Evolutionary conservation across 2,113 vertebrate genomes (phyloP), one percentile per base, ranked within the genome.

Genomic region (Podilymbus podiceps): DNA sequence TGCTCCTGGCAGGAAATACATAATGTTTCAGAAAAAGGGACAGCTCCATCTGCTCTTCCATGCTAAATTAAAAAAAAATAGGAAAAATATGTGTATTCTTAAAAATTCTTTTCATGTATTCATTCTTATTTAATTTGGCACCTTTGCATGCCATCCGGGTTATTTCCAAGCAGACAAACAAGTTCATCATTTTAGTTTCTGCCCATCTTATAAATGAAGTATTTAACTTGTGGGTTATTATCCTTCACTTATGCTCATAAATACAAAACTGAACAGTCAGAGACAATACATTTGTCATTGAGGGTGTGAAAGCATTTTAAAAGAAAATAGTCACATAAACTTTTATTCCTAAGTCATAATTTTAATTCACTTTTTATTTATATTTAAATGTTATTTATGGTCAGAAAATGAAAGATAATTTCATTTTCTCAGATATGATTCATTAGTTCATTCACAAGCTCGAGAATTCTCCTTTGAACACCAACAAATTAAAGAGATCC

Each of bases 401-500:
- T 94, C 96, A 79, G 90, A 47, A 85, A 85, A 91, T 94, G 58
- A 91, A 85, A 95, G 87, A 88, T 87, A 18, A 91, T 83, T 88
- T 84, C 38, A 11, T 94, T 97, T 97, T 79, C 91, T 85, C 97
- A 99, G 99, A 42, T 98, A 98, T 15, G 98, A 99, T 94, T 98
- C 98, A 11, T 98, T 99, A 78, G 98, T 99, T 86, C 98, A 98
- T 95, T 99, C 98, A 4, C 99, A 99, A 96, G 98, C 98, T 77
- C 98, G 96, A 73, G 99, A 99, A 91, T 97, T 99, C 93, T 99
- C 98, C 49, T 98, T 98, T 67, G 98, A 99, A 30, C 97, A 98
- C 90, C 99, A 99, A 87, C 99, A 99, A 97, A 98, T 99, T 88
- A 98, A 98, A 96, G 98, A 99, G 68, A 98, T 98, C 92, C 98